Conservation (phyloP, 23 tunicate species). For the Oikopleura dioica region DNA sequence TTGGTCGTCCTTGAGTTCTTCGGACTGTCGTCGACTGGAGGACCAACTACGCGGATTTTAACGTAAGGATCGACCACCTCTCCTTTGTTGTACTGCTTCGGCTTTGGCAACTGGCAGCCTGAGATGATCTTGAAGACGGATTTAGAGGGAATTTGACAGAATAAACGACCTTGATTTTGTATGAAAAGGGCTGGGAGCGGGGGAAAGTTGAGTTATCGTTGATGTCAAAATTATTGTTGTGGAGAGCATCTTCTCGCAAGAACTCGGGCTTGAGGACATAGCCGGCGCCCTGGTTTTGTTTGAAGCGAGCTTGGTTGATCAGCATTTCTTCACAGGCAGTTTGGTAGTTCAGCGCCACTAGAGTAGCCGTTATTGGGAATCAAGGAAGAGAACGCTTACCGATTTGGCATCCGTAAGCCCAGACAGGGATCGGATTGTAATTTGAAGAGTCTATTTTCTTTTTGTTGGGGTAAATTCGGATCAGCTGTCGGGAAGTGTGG, state of each 20-base stretch:
- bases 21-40: slow-evolving; percentile 18
- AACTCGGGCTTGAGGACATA: slow-evolving; percentile 35
- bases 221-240: slow-evolving; percentile 16
- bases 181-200: slow-evolving; percentile 12
- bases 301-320: slow-evolving; percentile 28
- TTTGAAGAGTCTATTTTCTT: slow-evolving; percentile 58
- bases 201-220: slow-evolving; percentile 4
- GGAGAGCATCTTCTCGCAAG: slow-evolving; percentile 23
- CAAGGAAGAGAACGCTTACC: too few species aligned
- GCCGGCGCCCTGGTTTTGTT: slow-evolving; percentile 33
- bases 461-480: slow-evolving; percentile 50
- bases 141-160: too few species aligned
- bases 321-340: slow-evolving; percentile 20
- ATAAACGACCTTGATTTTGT: slow-evolving; percentile 23
- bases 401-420: slow-evolving; percentile 67
- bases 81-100: slow-evolving; percentile 18
- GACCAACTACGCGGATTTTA: slow-evolving; percentile 25
- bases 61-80: slow-evolving; percentile 77
- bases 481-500: slow-evolving; percentile 40
- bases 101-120: slow-evolving; percentile 64
- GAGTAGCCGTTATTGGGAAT: too few species aligned
- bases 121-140: slow-evolving; percentile 48
- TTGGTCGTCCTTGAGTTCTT: neutral
- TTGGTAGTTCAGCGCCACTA: slow-evolving; percentile 74
- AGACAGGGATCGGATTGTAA: slow-evolving; percentile 33